These are phyloP conservation scores for Saimiri boliviensis DNA, from an alignment of 2,113 vertebrate genomes.

Conservation along the genomic window DNA sequence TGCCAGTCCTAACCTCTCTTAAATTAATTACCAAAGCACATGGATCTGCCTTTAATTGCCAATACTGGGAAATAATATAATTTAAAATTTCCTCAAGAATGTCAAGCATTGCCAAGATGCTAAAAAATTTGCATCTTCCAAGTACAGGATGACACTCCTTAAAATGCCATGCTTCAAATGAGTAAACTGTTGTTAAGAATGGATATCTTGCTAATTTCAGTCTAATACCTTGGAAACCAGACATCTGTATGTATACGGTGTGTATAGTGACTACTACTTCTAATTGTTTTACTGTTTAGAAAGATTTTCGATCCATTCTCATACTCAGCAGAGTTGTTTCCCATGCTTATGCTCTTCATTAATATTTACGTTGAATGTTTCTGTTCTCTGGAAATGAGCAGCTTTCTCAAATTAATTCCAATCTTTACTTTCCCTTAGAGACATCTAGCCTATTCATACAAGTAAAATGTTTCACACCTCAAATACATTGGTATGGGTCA, in stretches of 20 bases:
- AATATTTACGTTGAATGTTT: not conserved
- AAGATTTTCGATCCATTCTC: not conserved
- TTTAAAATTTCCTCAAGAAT: not conserved
- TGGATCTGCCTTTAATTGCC: not conserved
- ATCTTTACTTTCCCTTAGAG: not conserved
- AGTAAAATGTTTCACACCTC: not conserved
- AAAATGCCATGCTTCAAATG: not conserved
- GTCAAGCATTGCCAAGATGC: not conserved
- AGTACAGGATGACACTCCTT: not conserved
- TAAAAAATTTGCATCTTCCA: not conserved
- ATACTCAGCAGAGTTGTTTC: not conserved
- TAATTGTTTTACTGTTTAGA: not conserved
- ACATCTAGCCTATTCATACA: not conserved
- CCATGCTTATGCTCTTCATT: not conserved
- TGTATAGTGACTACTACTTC: not conserved
- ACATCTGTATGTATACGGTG: not conserved
- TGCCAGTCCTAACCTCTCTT: not conserved
- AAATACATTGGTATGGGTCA: not conserved
- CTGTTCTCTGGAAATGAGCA: not conserved
- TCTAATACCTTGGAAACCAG: not conserved
- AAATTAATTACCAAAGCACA: not conserved
- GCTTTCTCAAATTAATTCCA: conserved; percentile 14
- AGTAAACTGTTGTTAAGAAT: not conserved
- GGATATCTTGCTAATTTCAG: not conserved
- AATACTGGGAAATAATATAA: not conserved